These are phyloP conservation scores for Lampris incognitus DNA, from an alignment of 2,113 vertebrate genomes.

Conservation along the genomic window DNA sequence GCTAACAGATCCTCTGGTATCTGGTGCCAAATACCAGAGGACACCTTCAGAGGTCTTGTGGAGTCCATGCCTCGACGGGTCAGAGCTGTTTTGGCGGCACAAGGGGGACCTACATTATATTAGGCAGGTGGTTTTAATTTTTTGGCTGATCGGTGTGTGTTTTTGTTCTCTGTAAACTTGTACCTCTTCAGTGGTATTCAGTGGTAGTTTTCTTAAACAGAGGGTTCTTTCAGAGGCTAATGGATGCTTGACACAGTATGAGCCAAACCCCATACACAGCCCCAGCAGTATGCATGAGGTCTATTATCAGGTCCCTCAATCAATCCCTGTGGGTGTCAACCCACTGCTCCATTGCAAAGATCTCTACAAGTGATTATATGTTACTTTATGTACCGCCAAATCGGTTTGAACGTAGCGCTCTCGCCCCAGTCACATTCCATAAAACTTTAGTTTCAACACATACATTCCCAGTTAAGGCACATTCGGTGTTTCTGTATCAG, in stretches of 20 bases:
- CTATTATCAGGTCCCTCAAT: conserved; percentile 68
- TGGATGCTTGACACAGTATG: conserved; percentile 36
- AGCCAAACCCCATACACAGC: conserved; percentile 55
- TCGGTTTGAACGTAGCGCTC: conserved; percentile 56
- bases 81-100: too few relatives aligned
- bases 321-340: conserved; percentile 59
- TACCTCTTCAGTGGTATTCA: too few relatives aligned
- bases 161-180: too few relatives aligned
- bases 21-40: too few relatives aligned
- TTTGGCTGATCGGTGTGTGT: too few relatives aligned
- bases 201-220: conserved; percentile 6
- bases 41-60: too few relatives aligned
- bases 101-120: too few relatives aligned
- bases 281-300: conserved; percentile 45
- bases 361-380: conserved; percentile 48
- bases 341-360: conserved; percentile 48
- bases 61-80: too few relatives aligned
- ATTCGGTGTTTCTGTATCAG: conserved; percentile 51
- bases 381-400: conserved; percentile 53
- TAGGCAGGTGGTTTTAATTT: too few relatives aligned
- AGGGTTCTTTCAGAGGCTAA: conserved; percentile 58
- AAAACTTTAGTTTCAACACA: conserved; percentile 52
- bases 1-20: too few relatives aligned
- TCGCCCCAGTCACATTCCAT: conserved; percentile 57
- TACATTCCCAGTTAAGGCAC: conserved; percentile 45